These are phyloP conservation scores for Xestia xanthographa DNA, from an alignment of 2,888 invertebrate species.

Conservation along the genomic window DNA sequence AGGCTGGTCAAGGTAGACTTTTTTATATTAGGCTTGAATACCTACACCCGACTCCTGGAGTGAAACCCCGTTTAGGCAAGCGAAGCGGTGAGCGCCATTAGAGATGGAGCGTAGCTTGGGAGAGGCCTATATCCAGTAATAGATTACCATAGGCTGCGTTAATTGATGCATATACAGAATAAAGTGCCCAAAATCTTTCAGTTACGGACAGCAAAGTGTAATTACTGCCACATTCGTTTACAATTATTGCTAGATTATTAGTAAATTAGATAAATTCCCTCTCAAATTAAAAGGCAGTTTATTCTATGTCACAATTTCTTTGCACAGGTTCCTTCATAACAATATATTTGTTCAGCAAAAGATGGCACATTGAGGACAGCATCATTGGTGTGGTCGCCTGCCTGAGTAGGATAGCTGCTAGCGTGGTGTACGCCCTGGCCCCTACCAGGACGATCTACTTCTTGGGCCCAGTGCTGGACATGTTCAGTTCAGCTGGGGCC, in stretches of 20 bases:
- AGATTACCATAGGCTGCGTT: background rate
- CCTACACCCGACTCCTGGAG: background rate
- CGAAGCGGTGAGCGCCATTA: background rate
- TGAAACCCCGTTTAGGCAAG: background rate
- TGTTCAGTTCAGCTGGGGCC: slow-evolving; percentile 90
- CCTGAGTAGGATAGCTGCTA: slow-evolving; percentile 88
- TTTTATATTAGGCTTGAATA: background rate
- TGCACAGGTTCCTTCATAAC: slow-evolving; percentile 88
- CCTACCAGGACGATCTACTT: slow-evolving; percentile 86
- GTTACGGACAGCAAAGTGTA: too few species aligned
- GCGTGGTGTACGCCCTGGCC: slow-evolving; percentile 88
- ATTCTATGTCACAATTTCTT: slow-evolving; percentile 53
- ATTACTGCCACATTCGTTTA: background rate
- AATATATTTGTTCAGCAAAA: slow-evolving; percentile 88
- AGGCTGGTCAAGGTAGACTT: background rate
- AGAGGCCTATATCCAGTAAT: background rate
- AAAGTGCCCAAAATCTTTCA: background rate
- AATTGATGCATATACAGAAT: background rate
- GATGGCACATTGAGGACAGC: slow-evolving; percentile 88
- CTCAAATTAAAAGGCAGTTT: background rate
- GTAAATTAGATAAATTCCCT: background rate
- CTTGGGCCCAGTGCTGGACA: slow-evolving; percentile 88
- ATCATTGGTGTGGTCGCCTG: slow-evolving; percentile 88
- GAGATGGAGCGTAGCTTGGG: background rate
- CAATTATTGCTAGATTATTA: background rate